These are phyloP conservation scores for Enteromius trimaculatus DNA, from an alignment of 2,797 vertebrate genomes.

Conservation along the genomic window DNA sequence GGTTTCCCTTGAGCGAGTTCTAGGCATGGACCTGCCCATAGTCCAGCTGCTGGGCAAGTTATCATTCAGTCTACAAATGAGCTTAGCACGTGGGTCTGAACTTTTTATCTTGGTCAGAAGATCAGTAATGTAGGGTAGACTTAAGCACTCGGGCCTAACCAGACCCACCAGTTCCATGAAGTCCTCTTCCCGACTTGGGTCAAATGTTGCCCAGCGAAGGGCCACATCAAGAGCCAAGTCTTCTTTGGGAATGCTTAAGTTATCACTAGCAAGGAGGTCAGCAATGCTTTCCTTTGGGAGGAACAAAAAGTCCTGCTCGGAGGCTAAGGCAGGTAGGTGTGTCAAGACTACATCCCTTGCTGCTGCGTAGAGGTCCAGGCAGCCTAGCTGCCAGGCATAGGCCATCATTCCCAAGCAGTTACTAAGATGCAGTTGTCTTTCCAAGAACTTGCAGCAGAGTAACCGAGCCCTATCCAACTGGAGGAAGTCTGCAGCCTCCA, in stretches of 20 bases:
- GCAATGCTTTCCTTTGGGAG: slow-evolving; percentile 82
- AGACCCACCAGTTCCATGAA: slow-evolving; percentile 82
- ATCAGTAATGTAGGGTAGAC: slow-evolving; percentile 80
- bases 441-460: slow-evolving; percentile 86
- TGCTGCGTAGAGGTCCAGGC: slow-evolving; percentile 74
- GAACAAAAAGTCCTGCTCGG: slow-evolving; percentile 79
- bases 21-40: slow-evolving; percentile 62
- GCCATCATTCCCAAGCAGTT: slow-evolving; percentile 89
- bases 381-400: slow-evolving; percentile 82
- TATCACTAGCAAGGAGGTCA: slow-evolving; percentile 82
- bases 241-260: slow-evolving; percentile 80
- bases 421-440: slow-evolving; percentile 84
- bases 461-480: slow-evolving; percentile 81
- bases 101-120: slow-evolving; percentile 78
- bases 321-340: slow-evolving; percentile 81
- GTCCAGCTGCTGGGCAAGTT: slow-evolving; percentile 82
- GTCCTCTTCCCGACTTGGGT: slow-evolving; percentile 77
- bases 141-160: slow-evolving; percentile 83
- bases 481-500: slow-evolving; percentile 86
- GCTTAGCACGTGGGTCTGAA: slow-evolving; percentile 76
- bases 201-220: slow-evolving; percentile 83
- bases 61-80: slow-evolving; percentile 81
- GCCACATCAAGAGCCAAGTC: slow-evolving; percentile 83
- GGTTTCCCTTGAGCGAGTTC: slow-evolving; percentile 78
- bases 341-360: slow-evolving; percentile 83